Percentiles rank a stretch among this genome's conserved stretches.
phyloP scores from a whole-genome alignment of 1,140 invertebrate genomes.

The Alviniconcha marisindica region DNA sequence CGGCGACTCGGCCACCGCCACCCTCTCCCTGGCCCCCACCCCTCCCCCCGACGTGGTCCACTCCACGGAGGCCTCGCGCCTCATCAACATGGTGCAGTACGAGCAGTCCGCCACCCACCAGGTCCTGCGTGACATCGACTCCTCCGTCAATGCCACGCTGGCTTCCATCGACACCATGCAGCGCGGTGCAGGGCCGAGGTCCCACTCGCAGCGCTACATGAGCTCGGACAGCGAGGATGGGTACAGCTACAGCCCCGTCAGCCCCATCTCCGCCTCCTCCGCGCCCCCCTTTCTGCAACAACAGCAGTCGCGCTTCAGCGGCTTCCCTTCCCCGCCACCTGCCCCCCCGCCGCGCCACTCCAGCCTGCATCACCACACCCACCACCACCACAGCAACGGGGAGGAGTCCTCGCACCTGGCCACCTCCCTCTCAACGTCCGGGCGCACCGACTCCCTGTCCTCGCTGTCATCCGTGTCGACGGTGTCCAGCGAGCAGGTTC shows the following conservation, averaged over 20 bases:
- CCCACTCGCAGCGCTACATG: slow-evolving; percentile 41
- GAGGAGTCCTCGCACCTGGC: slow-evolving; percentile 43
- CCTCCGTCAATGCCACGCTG: slow-evolving; percentile 67
- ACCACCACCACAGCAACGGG: slow-evolving; percentile 27
- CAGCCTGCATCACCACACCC: neutral
- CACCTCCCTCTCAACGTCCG: slow-evolving; percentile 54
- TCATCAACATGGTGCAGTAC: slow-evolving; percentile 65
- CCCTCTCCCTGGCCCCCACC: slow-evolving; percentile 37
- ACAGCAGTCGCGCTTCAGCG: neutral
- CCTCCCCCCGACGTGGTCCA: slow-evolving; percentile 63
- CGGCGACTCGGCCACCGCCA: slow-evolving; percentile 23
- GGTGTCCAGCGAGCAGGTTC: slow-evolving; percentile 58
- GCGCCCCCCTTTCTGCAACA: no score
- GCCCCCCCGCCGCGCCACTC: neutral
- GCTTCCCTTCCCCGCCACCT: neutral
- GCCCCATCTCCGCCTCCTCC: slow-evolving; percentile 23
- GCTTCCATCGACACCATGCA: slow-evolving; percentile 66
- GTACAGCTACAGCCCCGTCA: slow-evolving; percentile 46
- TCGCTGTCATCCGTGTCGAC: slow-evolving; percentile 71
- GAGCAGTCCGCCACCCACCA: slow-evolving; percentile 67
- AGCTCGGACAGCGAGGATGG: slow-evolving; percentile 63
- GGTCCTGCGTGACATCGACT: slow-evolving; percentile 71
- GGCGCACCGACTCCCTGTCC: slow-evolving; percentile 63
- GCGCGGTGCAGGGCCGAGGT: slow-evolving; percentile 19
- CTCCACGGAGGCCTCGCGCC: slow-evolving; percentile 58